Evolutionary conservation across 2,113 vertebrate genomes (phyloP).

Genomic region (Pycnonotus jocosus): DNA sequence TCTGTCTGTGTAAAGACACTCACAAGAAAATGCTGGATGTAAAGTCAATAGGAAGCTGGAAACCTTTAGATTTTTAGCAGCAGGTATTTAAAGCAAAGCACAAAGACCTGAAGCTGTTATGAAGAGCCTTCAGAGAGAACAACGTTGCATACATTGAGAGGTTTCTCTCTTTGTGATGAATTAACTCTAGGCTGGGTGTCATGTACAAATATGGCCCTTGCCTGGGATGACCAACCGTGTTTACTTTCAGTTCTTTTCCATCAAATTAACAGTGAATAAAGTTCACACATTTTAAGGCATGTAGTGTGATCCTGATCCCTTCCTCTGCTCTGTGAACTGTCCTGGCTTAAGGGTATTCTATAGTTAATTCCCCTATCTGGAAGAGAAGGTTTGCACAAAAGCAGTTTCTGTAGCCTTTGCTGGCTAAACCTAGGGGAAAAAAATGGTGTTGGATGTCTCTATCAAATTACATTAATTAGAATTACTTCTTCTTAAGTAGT

Average conservation of each 20-base stretch:
- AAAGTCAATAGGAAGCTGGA: not conserved
- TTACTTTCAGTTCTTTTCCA: not conserved
- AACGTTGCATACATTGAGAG: rapidly evolving
- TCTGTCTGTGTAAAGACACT: not conserved
- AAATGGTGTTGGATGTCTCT: not conserved
- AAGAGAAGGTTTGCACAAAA: not conserved
- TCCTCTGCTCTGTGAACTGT: not conserved
- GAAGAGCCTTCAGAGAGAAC: not conserved
- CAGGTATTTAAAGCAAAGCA: not conserved
- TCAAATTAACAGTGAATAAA: not conserved
- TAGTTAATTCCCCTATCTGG: not conserved
- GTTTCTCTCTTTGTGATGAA: not conserved
- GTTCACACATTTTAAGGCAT: not conserved
- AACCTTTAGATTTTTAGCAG: not conserved
- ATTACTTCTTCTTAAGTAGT: not conserved
- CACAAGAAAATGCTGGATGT: not conserved
- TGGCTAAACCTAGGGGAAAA: not conserved
- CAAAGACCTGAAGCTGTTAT: not conserved
- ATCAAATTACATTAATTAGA: not conserved
- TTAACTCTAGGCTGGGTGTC: not conserved
- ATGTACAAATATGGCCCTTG: not conserved
- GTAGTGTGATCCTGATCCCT: not conserved
- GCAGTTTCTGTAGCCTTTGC: not conserved
- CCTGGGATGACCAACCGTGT: not conserved
- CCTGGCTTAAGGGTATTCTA: not conserved